These are phyloP conservation scores for Actinia equina DNA, from an alignment of 64 coral and sea anemone species.

Conservation along the genomic window DNA sequence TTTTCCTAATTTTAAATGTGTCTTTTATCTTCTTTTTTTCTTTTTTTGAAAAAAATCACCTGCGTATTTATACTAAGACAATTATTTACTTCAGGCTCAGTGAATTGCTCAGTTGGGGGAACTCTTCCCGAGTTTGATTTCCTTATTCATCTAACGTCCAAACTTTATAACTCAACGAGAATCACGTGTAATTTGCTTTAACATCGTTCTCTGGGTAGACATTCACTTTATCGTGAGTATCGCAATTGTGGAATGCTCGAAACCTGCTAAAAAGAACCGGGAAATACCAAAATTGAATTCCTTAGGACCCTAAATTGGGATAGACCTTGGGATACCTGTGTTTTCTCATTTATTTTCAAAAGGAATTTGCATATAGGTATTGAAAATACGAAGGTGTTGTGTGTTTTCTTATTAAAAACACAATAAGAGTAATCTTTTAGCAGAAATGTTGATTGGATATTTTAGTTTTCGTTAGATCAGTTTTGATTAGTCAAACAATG, in stretches of 20 bases:
- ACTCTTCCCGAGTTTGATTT: too few species aligned
- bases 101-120: too few species aligned
- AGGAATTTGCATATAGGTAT: not conserved
- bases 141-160: too few species aligned
- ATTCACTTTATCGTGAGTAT: not conserved
- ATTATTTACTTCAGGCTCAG: too few species aligned
- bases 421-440: conserved; percentile 16
- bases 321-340: not conserved
- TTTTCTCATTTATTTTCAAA: not conserved
- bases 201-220: too few species aligned
- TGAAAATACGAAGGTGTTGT: not conserved
- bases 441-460: not conserved
- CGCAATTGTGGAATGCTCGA: not conserved
- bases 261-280: not conserved
- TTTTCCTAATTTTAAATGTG: too few species aligned
- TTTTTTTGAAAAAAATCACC: too few species aligned
- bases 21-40: too few species aligned
- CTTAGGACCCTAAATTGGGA: not conserved
- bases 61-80: too few species aligned
- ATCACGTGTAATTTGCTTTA: too few species aligned
- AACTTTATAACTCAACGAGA: too few species aligned
- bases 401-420: conserved; percentile 1
- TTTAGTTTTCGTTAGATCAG: not conserved
- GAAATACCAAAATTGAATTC: not conserved
- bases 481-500: conserved; percentile 9